Base-by-base conservation (phyloP, 1,140 invertebrate genomes). In the Orussus abietinus region DNA sequence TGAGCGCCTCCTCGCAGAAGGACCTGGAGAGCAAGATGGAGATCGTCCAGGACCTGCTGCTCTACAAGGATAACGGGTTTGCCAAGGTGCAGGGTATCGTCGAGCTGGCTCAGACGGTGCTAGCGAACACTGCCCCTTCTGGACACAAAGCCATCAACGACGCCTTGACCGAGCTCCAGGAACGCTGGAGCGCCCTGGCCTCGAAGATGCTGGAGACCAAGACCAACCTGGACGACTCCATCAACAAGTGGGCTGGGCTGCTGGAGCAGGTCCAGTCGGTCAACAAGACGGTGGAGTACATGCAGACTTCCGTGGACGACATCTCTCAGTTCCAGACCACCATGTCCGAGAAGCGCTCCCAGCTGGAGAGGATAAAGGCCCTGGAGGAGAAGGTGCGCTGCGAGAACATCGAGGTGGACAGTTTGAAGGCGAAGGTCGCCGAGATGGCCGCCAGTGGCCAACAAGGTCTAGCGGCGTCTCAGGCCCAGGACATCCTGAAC, bases 361-460 rank as follows among this genome's bases (percentile, higher is more conserved):
- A 93, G 62, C 64, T 94, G 7, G 91, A 93, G 62, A 80, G 85
- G 51, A 81, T 92, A 7, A 92, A 92, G 65, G 80, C 79, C 43
- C 75, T 92, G 0, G 90, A 92, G 66, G 89, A 96, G 63, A 94
- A 91, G 70, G 82, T 92, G 3, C 77, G 87, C 4, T 89, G 90
- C 63, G 92, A 96, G 59, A 90, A 92, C 54, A 86, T 92, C 49
- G 92, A 96, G 62, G 90, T 96, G 3, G 92, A 96, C 50, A 84
- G 82, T 39, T 65, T 96, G 14, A 93, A 90, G 71, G 72, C 80
- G 9, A 91, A 93, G 66, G 86, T 90, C 3, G 77, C 80, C n/a
- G 90, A 92, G 74, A 88, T 96, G 82, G 75, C 92, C 20, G 82
- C 84, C 18, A 86, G 83, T 64, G 85, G 89, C 13, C 84, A 92